Conservation (phyloP, 2,888 invertebrate species). For the Plagiodera versicolora region DNA sequence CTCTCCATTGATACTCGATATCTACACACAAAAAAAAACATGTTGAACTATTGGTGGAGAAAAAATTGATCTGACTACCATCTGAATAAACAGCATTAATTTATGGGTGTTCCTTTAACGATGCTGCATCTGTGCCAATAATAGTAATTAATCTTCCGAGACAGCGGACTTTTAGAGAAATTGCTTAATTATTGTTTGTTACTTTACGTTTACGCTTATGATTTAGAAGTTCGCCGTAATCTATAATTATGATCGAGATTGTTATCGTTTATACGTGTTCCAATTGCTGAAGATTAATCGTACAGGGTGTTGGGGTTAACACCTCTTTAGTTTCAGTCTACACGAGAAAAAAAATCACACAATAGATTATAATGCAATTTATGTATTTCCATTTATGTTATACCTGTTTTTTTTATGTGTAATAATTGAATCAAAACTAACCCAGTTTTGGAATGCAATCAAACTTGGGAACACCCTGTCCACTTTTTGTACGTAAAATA, state of each 20-base stretch:
- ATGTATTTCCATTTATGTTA: too few species aligned
- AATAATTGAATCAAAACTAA: too few species aligned
- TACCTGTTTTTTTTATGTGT: too few species aligned
- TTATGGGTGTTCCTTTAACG: too few species aligned
- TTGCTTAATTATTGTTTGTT: slow-evolving; percentile 22
- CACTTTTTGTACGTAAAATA: too few species aligned
- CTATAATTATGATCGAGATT: slow-evolving; percentile 16
- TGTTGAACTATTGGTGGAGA: background rate
- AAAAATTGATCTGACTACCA: background rate
- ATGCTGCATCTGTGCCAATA: background rate
- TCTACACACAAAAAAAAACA: background rate
- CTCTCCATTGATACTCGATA: background rate
- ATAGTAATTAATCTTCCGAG: slow-evolving; percentile 2
- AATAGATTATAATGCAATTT: too few species aligned
- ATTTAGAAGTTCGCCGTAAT: slow-evolving; percentile 18
- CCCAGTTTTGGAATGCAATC: too few species aligned
- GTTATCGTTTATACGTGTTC: background rate
- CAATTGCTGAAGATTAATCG: too few species aligned
- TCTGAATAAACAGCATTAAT: background rate
- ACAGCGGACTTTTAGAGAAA: slow-evolving; percentile 7
- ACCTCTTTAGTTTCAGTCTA: too few species aligned
- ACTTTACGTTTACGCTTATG: slow-evolving; percentile 17
- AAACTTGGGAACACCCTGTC: too few species aligned
- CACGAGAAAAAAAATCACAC: too few species aligned
- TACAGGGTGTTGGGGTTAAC: too few species aligned